A percentile compares a stretch with the other conserved stretches of the same genome.
Conservation (phyloP, 2,113 vertebrate species). For the Rhynchomys soricoides region DNA sequence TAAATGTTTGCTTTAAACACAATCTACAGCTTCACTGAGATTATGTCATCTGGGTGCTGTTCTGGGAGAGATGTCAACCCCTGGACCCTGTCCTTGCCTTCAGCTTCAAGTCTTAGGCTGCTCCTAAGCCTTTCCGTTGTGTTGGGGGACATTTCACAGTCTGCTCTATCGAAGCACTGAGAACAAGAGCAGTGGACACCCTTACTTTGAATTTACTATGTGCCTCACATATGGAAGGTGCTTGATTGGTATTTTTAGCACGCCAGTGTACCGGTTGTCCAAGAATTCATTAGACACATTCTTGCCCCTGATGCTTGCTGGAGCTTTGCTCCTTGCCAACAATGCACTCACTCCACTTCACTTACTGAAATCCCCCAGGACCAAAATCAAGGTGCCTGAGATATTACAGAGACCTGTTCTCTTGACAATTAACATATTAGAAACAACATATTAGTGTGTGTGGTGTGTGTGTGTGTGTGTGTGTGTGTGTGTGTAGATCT, state of each 20-base stretch:
- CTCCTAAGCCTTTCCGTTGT: not conserved
- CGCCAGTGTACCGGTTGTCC: not conserved
- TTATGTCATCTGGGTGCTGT: conserved; percentile 13
- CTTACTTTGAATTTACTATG: not conserved
- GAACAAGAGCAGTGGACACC: not conserved
- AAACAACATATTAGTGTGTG: not conserved
- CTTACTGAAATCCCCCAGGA: conserved; percentile 43
- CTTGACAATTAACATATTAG: conserved; percentile 1
- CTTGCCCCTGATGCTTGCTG: not conserved
- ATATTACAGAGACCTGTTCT: not conserved
- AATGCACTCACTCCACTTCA: conserved; percentile 56
- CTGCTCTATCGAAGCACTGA: not conserved
- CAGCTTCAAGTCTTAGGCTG: not conserved
- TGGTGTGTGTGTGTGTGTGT: not conserved
- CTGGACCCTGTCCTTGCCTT: not conserved
- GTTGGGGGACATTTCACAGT: not conserved
- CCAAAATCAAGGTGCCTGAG: conserved; percentile 28
- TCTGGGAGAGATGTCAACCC: not conserved
- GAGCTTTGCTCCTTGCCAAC: conserved; percentile 28
- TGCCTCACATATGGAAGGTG: not conserved
- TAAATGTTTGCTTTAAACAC: conserved; percentile 75
- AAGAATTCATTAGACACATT: conserved; percentile 30
- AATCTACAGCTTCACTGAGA: conserved; percentile 70
- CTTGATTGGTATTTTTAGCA: conserved; percentile 49
- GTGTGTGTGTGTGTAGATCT: not conserved